Percentiles rank a stretch among this genome's conserved stretches.
These are phyloP conservation scores for Chromobotia macracanthus DNA, from an alignment of 2,797 vertebrate genomes.

Conservation along the genomic window DNA sequence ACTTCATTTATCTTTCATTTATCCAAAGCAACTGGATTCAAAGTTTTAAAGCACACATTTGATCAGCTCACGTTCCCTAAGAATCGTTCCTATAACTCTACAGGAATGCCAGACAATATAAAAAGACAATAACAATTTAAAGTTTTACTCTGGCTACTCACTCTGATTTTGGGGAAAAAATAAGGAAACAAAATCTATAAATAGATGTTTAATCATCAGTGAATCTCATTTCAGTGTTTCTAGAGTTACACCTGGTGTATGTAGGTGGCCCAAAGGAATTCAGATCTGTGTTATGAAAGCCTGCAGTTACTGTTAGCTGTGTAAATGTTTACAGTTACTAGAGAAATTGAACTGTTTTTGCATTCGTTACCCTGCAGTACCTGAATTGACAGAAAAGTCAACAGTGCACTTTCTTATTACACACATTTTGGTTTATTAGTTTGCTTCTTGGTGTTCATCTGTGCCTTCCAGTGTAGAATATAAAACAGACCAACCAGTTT, in stretches of 20 bases:
- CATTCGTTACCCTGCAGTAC: conserved; percentile 56
- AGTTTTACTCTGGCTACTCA: not conserved
- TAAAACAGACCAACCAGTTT: conserved; percentile 16
- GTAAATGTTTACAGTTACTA: conserved; percentile 53
- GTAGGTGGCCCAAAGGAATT: conserved; percentile 62
- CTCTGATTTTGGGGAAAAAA: not conserved
- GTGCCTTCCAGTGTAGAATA: not conserved
- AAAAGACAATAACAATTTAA: conserved; percentile 10
- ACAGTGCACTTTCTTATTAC: conserved; percentile 43
- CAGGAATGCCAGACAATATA: not conserved
- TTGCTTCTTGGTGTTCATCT: conserved; percentile 26
- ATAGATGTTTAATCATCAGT: conserved; percentile 16
- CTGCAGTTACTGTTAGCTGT: conserved; percentile 63
- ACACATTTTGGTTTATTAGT: conserved; percentile 22
- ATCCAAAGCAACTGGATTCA: not conserved
- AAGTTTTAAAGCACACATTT: not conserved
- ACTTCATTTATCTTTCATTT: not conserved
- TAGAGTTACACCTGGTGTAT: conserved; percentile 68
- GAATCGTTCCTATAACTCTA: not conserved
- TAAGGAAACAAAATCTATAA: conserved; percentile 1
- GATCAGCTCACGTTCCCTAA: not conserved
- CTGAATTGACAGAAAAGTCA: conserved; percentile 64
- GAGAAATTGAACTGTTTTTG: conserved; percentile 67
- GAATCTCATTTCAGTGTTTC: not conserved
- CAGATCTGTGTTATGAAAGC: conserved; percentile 65